Conservation (phyloP, 2,888 invertebrate species). For the Tiliacea citrago region DNA sequence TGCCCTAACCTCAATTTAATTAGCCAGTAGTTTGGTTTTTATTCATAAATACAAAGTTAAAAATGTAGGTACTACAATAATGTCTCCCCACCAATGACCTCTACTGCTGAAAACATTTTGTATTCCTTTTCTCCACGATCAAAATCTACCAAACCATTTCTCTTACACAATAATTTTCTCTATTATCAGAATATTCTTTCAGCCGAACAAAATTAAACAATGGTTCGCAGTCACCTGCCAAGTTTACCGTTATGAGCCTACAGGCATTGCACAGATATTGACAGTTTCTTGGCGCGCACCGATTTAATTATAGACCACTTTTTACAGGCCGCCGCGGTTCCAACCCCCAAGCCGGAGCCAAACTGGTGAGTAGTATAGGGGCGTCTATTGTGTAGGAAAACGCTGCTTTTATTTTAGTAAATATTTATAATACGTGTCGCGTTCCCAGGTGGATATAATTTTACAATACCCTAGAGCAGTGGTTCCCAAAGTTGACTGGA, state of each 20-base stretch:
- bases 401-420: neutral
- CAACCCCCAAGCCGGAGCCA: slow-evolving; percentile 62
- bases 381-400: neutral
- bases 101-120: neutral
- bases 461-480: no score
- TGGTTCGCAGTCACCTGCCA: slow-evolving; percentile 67
- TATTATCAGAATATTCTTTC: slow-evolving; percentile 27
- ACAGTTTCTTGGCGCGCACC: slow-evolving; percentile 81
- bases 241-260: slow-evolving; percentile 68
- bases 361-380: slow-evolving; percentile 29
- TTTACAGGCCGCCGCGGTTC: slow-evolving; percentile 71
- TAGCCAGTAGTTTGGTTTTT: no score
- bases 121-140: neutral
- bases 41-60: no score
- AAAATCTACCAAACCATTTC: neutral
- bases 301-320: slow-evolving; percentile 81
- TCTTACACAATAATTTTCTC: neutral
- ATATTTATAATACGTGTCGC: neutral
- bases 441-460: neutral
- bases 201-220: slow-evolving; percentile 32
- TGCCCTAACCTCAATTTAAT: no score
- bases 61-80: no score
- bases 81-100: neutral
- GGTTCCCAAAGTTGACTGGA: no score
- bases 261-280: slow-evolving; percentile 72